Conservation (phyloP, 2,113 vertebrate genomes). For the Hyla sarda region DNA sequence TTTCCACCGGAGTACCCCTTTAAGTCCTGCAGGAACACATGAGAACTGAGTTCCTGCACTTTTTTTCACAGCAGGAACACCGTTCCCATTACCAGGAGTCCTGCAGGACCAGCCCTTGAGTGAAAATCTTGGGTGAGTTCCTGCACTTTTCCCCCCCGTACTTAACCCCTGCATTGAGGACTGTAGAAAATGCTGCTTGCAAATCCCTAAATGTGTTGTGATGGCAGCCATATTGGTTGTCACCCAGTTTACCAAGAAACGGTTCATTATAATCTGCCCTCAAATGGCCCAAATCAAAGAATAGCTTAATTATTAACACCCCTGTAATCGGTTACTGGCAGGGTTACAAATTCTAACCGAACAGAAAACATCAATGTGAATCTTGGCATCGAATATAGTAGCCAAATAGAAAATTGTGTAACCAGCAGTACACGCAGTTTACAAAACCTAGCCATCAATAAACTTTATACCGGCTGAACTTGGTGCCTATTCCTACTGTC, state of each 20-base stretch:
- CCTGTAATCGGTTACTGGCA: background rate
- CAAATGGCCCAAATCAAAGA: background rate
- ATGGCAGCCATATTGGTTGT: background rate
- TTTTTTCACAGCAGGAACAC: too few relatives aligned
- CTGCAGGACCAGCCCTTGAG: too few relatives aligned
- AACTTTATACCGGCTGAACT: background rate
- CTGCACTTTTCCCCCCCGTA: too few relatives aligned
- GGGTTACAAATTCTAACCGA: background rate
- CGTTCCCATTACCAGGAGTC: too few relatives aligned
- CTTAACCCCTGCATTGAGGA: too few relatives aligned
- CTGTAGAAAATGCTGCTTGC: too few relatives aligned
- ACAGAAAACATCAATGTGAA: background rate
- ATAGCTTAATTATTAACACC: background rate
- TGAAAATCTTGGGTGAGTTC: too few relatives aligned
- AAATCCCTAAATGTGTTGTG: background rate
- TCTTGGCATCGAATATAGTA: background rate
- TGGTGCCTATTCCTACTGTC: background rate
- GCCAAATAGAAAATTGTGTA: background rate
- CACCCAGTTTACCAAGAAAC: background rate
- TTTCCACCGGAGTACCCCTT: too few relatives aligned
- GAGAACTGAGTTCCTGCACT: too few relatives aligned
- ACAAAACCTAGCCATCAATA: background rate
- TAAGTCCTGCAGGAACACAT: too few relatives aligned
- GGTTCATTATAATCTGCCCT: background rate
- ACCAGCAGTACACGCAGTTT: background rate